These are phyloP conservation scores for Laterallus jamaicensis DNA, from an alignment of 2,113 vertebrate species.

Conservation along the genomic window DNA sequence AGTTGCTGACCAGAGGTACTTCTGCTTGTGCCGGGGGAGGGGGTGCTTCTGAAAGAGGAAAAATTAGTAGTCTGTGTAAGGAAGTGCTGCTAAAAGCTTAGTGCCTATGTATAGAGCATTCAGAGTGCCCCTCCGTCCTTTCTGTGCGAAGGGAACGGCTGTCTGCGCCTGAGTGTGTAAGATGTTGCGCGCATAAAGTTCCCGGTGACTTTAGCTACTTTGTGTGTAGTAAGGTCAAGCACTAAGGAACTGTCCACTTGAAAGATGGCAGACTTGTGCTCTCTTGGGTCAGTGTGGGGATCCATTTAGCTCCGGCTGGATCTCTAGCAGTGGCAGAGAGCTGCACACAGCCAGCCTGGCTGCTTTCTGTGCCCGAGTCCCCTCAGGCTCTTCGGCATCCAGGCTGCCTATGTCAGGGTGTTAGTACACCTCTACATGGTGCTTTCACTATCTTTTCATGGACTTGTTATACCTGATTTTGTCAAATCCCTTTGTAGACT, in stretches of 20 bases:
- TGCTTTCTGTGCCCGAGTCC: not conserved
- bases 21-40: not conserved
- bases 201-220: not conserved
- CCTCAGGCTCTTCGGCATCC: not conserved
- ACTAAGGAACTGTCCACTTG: not conserved
- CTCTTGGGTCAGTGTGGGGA: not conserved
- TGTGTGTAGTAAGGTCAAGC: not conserved
- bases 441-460: not conserved
- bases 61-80: not conserved
- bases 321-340: not conserved
- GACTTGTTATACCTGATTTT: not conserved
- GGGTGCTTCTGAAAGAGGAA: not conserved
- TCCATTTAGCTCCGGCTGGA: fast-evolving
- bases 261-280: not conserved
- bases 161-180: not conserved
- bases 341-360: not conserved
- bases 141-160: not conserved
- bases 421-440: not conserved
- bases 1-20: not conserved
- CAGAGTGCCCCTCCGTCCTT: not conserved
- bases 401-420: not conserved
- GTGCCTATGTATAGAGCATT: not conserved
- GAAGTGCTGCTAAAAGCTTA: not conserved
- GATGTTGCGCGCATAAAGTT: not conserved
- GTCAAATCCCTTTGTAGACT: not conserved